Evolutionary conservation across 2,113 vertebrate species (phyloP).

Genomic region (Myiopsitta monachus): DNA sequence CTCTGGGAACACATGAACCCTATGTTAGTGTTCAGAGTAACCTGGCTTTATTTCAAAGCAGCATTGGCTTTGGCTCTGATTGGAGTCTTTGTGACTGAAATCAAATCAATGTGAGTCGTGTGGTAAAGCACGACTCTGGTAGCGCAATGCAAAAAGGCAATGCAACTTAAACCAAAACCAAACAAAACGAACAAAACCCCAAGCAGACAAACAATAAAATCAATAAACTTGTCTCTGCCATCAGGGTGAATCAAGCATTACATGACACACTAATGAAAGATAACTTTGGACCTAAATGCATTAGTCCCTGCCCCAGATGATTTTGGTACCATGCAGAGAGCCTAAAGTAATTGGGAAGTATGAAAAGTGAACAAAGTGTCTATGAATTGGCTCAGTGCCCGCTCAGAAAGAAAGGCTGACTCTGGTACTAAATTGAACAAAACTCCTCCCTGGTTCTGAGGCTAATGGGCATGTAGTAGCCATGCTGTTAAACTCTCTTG

Average conservation of each 20-base stretch:
- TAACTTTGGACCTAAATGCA: background rate
- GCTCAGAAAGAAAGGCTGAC: background rate
- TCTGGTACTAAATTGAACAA: background rate
- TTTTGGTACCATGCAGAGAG: background rate
- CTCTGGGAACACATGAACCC: background rate
- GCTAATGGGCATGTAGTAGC: background rate
- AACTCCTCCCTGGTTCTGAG: background rate
- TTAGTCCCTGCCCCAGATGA: background rate
- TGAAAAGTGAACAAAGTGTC: background rate
- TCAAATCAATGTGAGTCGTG: background rate
- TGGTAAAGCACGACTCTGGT: background rate
- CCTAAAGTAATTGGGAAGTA: background rate
- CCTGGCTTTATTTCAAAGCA: background rate
- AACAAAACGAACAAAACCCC: background rate
- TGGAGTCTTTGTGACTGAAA: background rate
- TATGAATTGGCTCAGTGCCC: background rate
- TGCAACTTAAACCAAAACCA: background rate
- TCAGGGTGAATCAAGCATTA: background rate
- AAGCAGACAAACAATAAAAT: background rate
- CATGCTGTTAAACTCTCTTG: background rate
- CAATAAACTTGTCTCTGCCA: background rate
- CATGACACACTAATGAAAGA: background rate
- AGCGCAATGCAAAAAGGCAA: background rate
- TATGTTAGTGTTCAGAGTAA: background rate
- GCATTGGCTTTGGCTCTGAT: background rate